These are phyloP conservation scores for Cariama cristata DNA, from an alignment of 2,113 vertebrate species.

Conservation along the genomic window DNA sequence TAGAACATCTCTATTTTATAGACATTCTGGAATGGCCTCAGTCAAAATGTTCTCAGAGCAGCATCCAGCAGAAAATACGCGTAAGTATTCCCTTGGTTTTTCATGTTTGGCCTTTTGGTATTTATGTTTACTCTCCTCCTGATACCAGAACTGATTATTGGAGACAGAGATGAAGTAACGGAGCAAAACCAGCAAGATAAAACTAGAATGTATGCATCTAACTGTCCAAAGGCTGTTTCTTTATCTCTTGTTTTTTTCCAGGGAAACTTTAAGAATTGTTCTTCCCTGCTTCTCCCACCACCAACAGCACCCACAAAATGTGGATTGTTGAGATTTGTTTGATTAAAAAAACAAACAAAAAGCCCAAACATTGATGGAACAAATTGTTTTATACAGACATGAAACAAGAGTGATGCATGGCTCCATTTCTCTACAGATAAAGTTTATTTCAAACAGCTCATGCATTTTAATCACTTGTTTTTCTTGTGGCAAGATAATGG, in stretches of 20 bases:
- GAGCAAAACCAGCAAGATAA: neutral
- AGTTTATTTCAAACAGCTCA: neutral
- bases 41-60: slow-evolving; percentile 80
- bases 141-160: neutral
- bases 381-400: accelerated
- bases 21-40: slow-evolving; percentile 87
- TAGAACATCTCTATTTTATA: neutral
- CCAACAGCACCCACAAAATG: neutral
- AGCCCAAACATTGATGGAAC: neutral
- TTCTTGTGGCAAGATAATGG: neutral
- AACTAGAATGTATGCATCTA: accelerated
- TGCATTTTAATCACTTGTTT: neutral
- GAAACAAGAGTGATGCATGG: neutral
- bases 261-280: neutral
- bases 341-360: neutral
- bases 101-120: accelerated
- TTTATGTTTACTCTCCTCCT: accelerated
- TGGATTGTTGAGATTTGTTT: neutral
- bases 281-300: accelerated
- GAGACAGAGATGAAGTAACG: neutral
- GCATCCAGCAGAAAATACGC: slow-evolving; percentile 87
- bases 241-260: neutral
- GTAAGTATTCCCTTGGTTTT: slow-evolving; percentile 77
- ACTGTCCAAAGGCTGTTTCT: neutral
- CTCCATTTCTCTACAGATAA: neutral